Evolutionary conservation across 2,797 vertebrate genomes (phyloP), one percentile per base, ranked within the genome.

Genomic region (Pteropus rufus): DNA sequence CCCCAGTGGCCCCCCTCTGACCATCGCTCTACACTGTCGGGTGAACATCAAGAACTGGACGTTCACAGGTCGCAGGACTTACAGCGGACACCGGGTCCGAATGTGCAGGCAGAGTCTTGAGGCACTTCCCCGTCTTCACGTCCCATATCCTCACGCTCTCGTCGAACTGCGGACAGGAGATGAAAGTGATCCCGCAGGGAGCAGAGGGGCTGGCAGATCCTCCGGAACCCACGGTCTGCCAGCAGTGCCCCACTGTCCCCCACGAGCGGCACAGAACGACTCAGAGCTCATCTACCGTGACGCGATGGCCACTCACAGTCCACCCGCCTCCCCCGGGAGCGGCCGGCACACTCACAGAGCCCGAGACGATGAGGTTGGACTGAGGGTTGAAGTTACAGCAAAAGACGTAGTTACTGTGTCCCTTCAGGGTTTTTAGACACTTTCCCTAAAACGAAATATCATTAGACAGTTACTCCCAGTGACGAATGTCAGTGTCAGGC

Each of bases 301-400:
- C 10, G 52, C 34, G 9, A 18, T 10, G 15, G 39, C 26, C 18
- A 21, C 52, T 1, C 64, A 36, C 24, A 3, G 18, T 58, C 29
- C 23, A 0, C 3, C 4, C 41, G 15, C 29, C 31, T 0, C 70
- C 21, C 52, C 7, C 19, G 0, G 58, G 7, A 4, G 5, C 14
- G 8, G 9, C 12, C 4, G 0, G 0, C 29, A 3, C 84, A 99
- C 99, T 99, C 98, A 99, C 99, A 77, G 99, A 99, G 98, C 99
- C 99, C 2, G 99, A 99, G 96, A 99, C 99, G 31, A 99, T 99
- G 85, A 99, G 99, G 96, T 99, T 99, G 96, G 99, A 99, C 98
- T 99, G 99, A 1, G 99, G 99, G 98, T 99, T 99, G 99, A 99
- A 99, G 98, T 99, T 99, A 97, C 99, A 99, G 99, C 99, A 99